These are phyloP conservation scores for Porites australiensis DNA, from an alignment of 64 coral and sea anemone species.

Conservation along the genomic window DNA sequence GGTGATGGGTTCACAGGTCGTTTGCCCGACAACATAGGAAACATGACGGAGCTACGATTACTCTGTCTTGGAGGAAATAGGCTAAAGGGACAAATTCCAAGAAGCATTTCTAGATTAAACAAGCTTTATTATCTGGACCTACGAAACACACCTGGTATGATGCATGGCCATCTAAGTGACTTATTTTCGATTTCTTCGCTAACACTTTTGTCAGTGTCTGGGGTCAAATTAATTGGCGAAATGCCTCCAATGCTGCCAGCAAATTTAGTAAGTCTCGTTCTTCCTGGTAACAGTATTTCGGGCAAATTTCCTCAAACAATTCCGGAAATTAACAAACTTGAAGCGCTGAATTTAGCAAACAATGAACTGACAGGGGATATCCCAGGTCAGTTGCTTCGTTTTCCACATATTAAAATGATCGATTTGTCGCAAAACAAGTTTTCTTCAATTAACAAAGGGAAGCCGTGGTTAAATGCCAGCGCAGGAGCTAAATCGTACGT, in stretches of 20 bases:
- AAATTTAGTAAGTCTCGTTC: background rate
- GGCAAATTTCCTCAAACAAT: background rate
- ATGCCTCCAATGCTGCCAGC: background rate
- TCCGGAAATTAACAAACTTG: background rate
- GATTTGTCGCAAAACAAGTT: slow-evolving; percentile 62
- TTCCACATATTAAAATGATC: background rate
- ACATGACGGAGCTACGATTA: background rate
- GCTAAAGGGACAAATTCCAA: slow-evolving; percentile 34
- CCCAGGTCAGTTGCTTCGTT: background rate
- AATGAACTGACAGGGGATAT: slow-evolving; percentile 30
- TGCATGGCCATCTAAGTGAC: slow-evolving; percentile 20
- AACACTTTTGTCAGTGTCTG: background rate
- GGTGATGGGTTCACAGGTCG: slow-evolving; percentile 32
- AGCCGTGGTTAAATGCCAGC: background rate
- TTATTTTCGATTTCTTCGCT: background rate
- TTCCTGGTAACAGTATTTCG: slow-evolving; percentile 13
- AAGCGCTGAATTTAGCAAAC: slow-evolving; percentile 20
- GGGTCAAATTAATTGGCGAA: slow-evolving; percentile 23
- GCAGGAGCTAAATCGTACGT: background rate
- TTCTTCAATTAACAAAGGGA: slow-evolving; percentile 30
- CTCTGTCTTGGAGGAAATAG: slow-evolving; percentile 27
- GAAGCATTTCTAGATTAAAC: slow-evolving; percentile 23
- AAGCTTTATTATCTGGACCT: slow-evolving; percentile 35
- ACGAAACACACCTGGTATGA: slow-evolving; percentile 20
- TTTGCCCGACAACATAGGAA: slow-evolving; percentile 6